Base-by-base conservation (phyloP, 2,113 vertebrate species). In the Henicopernis longicauda region DNA sequence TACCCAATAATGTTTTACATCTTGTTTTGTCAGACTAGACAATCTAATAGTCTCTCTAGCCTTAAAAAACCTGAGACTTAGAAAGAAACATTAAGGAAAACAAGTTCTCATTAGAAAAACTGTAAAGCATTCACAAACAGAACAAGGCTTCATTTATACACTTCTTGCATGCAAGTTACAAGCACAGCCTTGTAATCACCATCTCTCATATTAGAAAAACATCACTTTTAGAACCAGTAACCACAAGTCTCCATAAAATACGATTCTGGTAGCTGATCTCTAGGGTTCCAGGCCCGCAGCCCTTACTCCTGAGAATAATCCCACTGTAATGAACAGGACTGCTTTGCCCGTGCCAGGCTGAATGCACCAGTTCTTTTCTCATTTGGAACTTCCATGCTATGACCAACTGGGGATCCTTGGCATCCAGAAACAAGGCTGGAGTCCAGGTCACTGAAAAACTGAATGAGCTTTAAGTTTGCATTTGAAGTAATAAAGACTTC, bases 71-170 rank as follows among this genome's bases (percentile, higher is more conserved):
- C 38, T 42, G 29, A 96, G 82, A 76, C 70, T 87, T 65, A 74
- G 70, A 93, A 91, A 85, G 77, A 95, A 82, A 96, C 16, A 50
- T 44, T 49, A 88, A 93, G 76, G 81, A 96, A 97, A 95, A 79
- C 57, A 87, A 94, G 77, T 79, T 87, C 58, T 93, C 80, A 79
- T 84, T 76, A 93, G 73, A 82, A 95, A 95, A 95, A 95, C 89
- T 95, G 94, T 86, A 79, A 79, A 92, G 72, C 89, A 93, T 92
- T 97, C 86, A 96, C 80, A 27, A 86, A 65, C 66, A 72, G 89
- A 97, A 97, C 83, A 97, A 95, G 89, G 78, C 52, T 61, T 72
- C 86, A 72, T 82, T 95, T 92, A 90, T 95, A 45, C 12, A 61
- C 34, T 57, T n/a, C 61, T 47, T 92, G 31, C 70, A 81, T 22